Evolutionary conservation across 2,888 invertebrate genomes (phyloP), one percentile per base, ranked within the genome.

Genomic region (Escarpia spicata): DNA sequence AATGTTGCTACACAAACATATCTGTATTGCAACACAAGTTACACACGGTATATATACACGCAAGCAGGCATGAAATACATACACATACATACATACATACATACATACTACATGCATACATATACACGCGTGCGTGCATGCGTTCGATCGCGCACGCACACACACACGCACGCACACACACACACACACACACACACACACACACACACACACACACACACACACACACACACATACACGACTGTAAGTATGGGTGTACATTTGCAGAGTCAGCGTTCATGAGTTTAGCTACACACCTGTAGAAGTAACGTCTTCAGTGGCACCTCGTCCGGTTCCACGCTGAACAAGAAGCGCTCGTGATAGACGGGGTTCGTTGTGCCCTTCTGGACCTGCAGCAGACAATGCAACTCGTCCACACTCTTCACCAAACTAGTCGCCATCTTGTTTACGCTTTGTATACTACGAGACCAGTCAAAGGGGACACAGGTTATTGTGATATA

Each of bases 261-360:
- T 90, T 12, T 37, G 4, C 8, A 12, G 10, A 90, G 8, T 9
- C 90, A 90, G 43, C 8, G 12, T 31, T 90, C 4, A 90, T 10
- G 3, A 90, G 9, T 37, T 37, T 9, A 12, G 90, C 10, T n/a
- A 92, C 90, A 31, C 3, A 92, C 97, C 95, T 98, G 98, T 96
- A 98, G 98, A 96, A 97, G 97, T 26, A 98, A 96, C 0, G 97
- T 97, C 94, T 97, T 95, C 90, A 97, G 97, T 43, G 97, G 96
- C 92, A 97, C 97, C 93, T 97, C 97, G 90, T 97, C 97, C 90
- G 97, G 97, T 93, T 97, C 97, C 94, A 98, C 96, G 52, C 96
- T 97, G 94, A 97, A 98, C 94, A 98, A 97, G 96, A 98, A 98
- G 93, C 98, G 97, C 95, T 98, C 98, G 95, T 98, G 98, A 96